Evolutionary conservation across 2,797 vertebrate genomes (phyloP).

Genomic region (Pseudochirops corinnae): DNA sequence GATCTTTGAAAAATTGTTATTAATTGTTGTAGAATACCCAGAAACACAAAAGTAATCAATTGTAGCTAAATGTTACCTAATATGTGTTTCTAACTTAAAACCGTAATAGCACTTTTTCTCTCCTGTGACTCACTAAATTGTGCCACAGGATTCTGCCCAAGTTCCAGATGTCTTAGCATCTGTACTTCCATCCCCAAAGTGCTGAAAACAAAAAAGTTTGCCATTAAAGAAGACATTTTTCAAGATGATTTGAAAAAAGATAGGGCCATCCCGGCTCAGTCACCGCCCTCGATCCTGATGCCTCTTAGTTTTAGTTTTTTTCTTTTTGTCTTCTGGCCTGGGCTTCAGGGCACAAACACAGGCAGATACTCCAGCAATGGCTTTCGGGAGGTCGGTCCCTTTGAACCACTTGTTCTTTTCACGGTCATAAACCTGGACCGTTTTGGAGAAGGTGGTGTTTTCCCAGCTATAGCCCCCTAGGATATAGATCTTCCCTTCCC

Average conservation of each 20-base stretch:
- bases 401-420: conserved; percentile 90
- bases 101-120: conserved; percentile 20
- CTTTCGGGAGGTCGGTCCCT: conserved; percentile 92
- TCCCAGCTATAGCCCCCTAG: conserved; percentile 98
- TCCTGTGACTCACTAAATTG: not conserved
- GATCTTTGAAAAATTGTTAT: conserved; percentile 53
- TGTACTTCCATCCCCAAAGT: not conserved
- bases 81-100: conserved; percentile 4
- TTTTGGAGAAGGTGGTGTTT: conserved; percentile 92
- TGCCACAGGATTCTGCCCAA: not conserved
- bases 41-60: conserved; percentile 70
- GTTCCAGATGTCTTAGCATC: conserved; percentile 64
- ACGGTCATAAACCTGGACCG: conserved; percentile 92
- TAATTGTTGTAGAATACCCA: conserved; percentile 69
- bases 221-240: conserved; percentile 48
- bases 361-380: conserved; percentile 93
- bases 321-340: conserved; percentile 86
- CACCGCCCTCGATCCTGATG: conserved; percentile 84
- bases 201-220: conserved; percentile 33
- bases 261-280: conserved; percentile 54
- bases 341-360: conserved; percentile 92
- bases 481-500: conserved; percentile 92
- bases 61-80: conserved; percentile 39
- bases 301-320: conserved; percentile 84
- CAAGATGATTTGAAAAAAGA: not conserved